A percentile compares a stretch with the other conserved stretches of the same genome.
Evolutionary conservation across 37 sponge, comb jelly and placozoan species (phyloP).

Genomic region (Axinella damicornis): DNA sequence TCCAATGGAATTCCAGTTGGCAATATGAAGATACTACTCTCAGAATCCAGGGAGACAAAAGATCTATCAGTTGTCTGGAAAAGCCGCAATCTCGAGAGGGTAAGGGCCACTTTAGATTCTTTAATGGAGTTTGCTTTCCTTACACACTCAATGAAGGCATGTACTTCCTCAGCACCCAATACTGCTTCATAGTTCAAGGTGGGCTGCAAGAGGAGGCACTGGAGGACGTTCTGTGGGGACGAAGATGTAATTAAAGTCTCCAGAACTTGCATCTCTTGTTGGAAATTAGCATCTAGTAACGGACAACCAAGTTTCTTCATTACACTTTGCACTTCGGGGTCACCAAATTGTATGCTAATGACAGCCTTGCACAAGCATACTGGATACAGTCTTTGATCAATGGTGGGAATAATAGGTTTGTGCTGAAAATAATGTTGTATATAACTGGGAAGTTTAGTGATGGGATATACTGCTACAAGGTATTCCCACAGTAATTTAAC

Average conservation of each 20-base stretch:
- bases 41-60: slow-evolving; percentile 1
- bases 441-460: too few relatives aligned
- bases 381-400: slow-evolving; percentile 28
- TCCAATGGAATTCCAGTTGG: background rate
- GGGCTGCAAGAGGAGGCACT: slow-evolving; percentile 10
- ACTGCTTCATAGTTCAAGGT: slow-evolving; percentile 14
- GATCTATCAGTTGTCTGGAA: slow-evolving; percentile 27
- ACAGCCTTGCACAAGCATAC: slow-evolving; percentile 13
- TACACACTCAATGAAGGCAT: background rate
- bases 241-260: too few relatives aligned
- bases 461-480: background rate
- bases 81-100: background rate
- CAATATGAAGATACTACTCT: background rate
- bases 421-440: background rate
- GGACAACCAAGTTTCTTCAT: slow-evolving; percentile 46
- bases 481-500: slow-evolving; percentile 30
- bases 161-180: slow-evolving; percentile 18
- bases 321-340: background rate
- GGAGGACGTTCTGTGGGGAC: slow-evolving; percentile 6
- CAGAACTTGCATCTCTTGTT: too few relatives aligned
- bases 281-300: background rate
- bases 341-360: background rate
- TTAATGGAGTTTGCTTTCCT: background rate
- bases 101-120: background rate
- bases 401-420: slow-evolving; percentile 47